Base-by-base conservation (phyloP, 2,888 invertebrate species). In the Tinea trinotella region DNA sequence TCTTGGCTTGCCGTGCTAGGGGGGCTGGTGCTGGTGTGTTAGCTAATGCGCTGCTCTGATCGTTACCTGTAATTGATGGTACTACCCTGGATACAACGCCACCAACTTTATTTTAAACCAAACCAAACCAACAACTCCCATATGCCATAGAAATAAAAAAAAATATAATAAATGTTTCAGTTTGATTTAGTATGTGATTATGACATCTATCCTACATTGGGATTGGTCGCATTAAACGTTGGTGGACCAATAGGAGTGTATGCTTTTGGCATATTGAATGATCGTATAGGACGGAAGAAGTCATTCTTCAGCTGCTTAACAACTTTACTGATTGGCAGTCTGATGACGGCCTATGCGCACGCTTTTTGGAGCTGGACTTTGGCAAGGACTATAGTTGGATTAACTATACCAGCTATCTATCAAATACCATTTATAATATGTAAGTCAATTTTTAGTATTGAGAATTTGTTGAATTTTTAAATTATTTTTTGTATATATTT, bases 351-450 rank as follows among this genome's bases (percentile, higher is more conserved):
- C 2, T 87, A 92, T 54, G 91, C 96, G 20, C 88, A 89, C 46
- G 88, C 91, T 65, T 96, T 93, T 71, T 93, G 93, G 92, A 89
- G 90, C 59, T 97, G 97, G 95, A 91, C 93, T 1, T 80, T 89
- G 1, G 93, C 94, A 63, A 88, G 97, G 58, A 85, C 92, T 13
- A 86, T 95, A 50, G 96, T 96, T n/a, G 97, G 97, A 2, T 78
- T 96, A 4, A 95, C 96, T 0, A 94, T 97, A 64, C 96, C 97
- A 2, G 96, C 96, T 0, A 91, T 97, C 36, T 96, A 97, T 75
- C 96, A 96, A 81, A 96, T 97, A 74, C 97, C 97, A 0, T 96
- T 96, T 71, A 96, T 97, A 57, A 96, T 97, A 66, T 94, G 97
- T 97, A 82, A 90, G 92, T 88, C n/a, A n/a, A n/a, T n/a, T n/a